phyloP scores from a whole-genome alignment of 1,140 invertebrate species.

The Dermatophagoides farinae region DNA sequence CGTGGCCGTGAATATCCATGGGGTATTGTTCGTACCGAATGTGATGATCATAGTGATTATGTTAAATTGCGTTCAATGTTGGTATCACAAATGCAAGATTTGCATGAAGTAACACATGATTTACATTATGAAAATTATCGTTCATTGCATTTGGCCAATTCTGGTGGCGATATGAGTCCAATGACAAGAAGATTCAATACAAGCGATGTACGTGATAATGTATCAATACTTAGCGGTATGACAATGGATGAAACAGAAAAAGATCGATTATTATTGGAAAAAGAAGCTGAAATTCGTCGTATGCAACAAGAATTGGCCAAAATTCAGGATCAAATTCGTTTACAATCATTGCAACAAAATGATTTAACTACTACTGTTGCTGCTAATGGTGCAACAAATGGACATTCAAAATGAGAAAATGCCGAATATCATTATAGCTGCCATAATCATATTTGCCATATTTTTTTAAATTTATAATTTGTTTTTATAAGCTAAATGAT shows the following conservation, averaged over 20 bases:
- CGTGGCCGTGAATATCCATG: constrained; percentile 38
- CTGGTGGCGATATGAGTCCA: constrained; percentile 11
- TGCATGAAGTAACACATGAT: constrained; percentile 34
- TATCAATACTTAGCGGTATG: constrained; percentile 20
- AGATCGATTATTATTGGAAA: constrained; percentile 63
- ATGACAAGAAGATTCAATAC: constrained; percentile 19
- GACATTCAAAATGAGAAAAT: too few species aligned
- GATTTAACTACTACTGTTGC: too few species aligned
- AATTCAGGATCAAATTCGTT: constrained; percentile 17
- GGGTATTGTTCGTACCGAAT: constrained; percentile 44
- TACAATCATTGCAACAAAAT: neutral
- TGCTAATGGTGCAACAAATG: too few species aligned
- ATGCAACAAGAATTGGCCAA: constrained; percentile 21
- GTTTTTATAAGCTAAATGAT: too few species aligned
- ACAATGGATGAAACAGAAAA: constrained; percentile 34
- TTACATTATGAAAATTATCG: constrained; percentile 38
- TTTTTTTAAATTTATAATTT: neutral
- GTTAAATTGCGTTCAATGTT: constrained; percentile 37
- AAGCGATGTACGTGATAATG: constrained; percentile 3
- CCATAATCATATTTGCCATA: neutral
- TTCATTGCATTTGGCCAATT: constrained; percentile 22
- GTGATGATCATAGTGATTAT: constrained; percentile 43
- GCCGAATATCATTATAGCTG: too few species aligned
- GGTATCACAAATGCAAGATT: constrained; percentile 32
- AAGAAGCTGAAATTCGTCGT: constrained; percentile 42